Evolutionary conservation across 2,797 vertebrate genomes (phyloP), one percentile per base, ranked within the genome.

Genomic region (Amniataba percoides): DNA sequence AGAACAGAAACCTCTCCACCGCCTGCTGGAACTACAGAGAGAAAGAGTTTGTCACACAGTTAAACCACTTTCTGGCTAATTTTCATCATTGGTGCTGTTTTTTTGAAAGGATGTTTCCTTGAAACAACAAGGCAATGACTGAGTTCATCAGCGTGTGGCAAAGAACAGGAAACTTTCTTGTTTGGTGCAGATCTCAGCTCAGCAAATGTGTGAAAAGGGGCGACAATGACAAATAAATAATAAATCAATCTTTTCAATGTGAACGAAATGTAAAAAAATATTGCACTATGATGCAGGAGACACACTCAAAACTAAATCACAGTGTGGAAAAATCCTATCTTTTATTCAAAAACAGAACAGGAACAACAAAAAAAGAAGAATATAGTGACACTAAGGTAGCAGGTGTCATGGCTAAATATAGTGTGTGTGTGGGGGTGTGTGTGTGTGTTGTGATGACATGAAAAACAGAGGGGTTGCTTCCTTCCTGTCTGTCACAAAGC

Each of bases 1-100:
- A 99, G 68, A 95, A 97, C 75, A 99, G 96, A 89, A 99, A 99
- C 88, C 95, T 96, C 89, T 98, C 97, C 85, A 99, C 97, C 0
- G 97, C 97, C 90, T 97, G 96, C 93, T 98, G 97, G 92, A 98
- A 97, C 98, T 99, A 77, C 53, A 81, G 1, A 65, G 88, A 23
- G 19, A 51, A 7, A 52, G 4, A 23, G 49, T 77, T 18, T 40
- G 12, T 27, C 13, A 31, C 36, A 64, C 25, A 49, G 5, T 18
- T 25, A 40, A 71, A 48, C 13, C 9, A 5, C 8, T 18, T 39
- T 49, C 3, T 2, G n/a, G 18, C 1, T 36, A 1, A 16, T 61
- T 31, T 18, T 14, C 6, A 21, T 19, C 3, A 23, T 25, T 23
- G 40, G 40, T 14, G 18, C 7, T 46, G 3, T 16, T 10, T n/a